A percentile compares a stretch with the other conserved stretches of the same genome.
Conservation (phyloP, 1,140 invertebrate genomes). For the Meloidogyne hapla region DNA sequence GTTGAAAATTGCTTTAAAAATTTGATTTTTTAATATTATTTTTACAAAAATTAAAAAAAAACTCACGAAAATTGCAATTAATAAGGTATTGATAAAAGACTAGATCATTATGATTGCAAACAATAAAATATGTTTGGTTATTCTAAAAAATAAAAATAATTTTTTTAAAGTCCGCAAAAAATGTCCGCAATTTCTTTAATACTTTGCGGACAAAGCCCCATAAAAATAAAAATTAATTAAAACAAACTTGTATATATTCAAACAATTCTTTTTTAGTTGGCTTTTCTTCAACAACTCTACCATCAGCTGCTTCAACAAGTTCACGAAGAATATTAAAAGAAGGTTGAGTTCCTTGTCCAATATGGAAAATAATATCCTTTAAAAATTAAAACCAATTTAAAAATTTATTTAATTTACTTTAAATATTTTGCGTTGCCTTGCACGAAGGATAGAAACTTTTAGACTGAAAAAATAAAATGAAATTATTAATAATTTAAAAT, state of each 20-base stretch:
- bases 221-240: too few species aligned
- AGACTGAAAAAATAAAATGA: neutral
- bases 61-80: slow-evolving; percentile 40
- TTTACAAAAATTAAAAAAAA: neutral
- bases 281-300: slow-evolving; percentile 35
- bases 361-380: slow-evolving; percentile 42
- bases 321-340: slow-evolving; percentile 18
- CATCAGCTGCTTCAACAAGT: slow-evolving; percentile 38
- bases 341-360: slow-evolving; percentile 31
- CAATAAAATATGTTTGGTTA: slow-evolving; percentile 32
- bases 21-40: neutral
- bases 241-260: slow-evolving; percentile 28
- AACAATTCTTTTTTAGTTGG: slow-evolving; percentile 36
- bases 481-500: neutral
- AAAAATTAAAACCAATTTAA: slow-evolving; percentile 18
- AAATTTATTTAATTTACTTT: slow-evolving; percentile 7
- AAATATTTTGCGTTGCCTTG: slow-evolving; percentile 31
- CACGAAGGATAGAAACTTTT: slow-evolving; percentile 32
- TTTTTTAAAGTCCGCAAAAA: too few species aligned
- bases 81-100: slow-evolving; percentile 29
- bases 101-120: slow-evolving; percentile 32
- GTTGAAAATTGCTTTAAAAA: slow-evolving; percentile 40
- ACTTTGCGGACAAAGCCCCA: too few species aligned
- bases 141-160: slow-evolving; percentile 27
- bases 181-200: too few species aligned